Conservation (phyloP, 2,888 invertebrate genomes). For the Diaprepes abbreviatus region DNA sequence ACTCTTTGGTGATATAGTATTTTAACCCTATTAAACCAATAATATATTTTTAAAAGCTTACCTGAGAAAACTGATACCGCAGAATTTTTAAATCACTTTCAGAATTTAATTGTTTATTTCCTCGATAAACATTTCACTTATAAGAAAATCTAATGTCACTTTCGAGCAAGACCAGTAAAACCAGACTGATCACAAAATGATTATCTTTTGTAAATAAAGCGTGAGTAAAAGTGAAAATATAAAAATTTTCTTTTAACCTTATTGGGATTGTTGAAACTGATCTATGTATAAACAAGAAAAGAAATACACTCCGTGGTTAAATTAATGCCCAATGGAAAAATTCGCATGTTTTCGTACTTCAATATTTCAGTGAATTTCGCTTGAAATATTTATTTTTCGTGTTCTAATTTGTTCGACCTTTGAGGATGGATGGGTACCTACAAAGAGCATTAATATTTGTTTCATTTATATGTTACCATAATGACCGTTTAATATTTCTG, state of each 20-base stretch:
- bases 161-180: not conserved
- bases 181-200: not conserved
- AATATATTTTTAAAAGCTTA: not conserved
- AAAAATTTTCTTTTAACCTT: slow-evolving; percentile 1
- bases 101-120: slow-evolving; percentile 5
- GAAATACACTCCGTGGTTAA: too few relatives aligned
- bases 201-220: not conserved
- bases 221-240: slow-evolving; percentile 6
- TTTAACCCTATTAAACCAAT: too few relatives aligned
- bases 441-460: too few relatives aligned
- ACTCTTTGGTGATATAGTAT: too few relatives aligned
- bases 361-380: too few relatives aligned
- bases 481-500: too few relatives aligned
- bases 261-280: not conserved
- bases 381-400: too few relatives aligned
- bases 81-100: not conserved
- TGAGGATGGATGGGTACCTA: too few relatives aligned
- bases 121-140: not conserved
- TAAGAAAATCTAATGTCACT: not conserved
- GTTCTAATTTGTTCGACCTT: too few relatives aligned
- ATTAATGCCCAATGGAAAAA: too few relatives aligned
- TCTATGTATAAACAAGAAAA: not conserved
- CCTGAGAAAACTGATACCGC: not conserved
- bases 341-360: too few relatives aligned
- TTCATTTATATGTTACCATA: too few relatives aligned